Base-by-base conservation (phyloP, 2,113 vertebrate species). In the Pseudopodoces humilis region DNA sequence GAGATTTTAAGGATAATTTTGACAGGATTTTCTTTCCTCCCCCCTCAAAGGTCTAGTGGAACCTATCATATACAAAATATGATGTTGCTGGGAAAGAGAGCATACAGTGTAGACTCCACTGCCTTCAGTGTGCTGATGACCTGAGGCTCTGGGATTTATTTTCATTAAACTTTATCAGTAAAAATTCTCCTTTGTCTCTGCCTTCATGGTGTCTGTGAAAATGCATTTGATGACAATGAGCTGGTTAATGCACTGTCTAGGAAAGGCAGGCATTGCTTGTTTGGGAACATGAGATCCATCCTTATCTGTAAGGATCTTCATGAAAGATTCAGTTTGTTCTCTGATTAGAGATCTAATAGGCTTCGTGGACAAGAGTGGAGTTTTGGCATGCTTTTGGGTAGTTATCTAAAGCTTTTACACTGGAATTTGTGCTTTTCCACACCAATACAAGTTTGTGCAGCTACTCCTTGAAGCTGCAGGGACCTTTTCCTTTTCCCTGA, bases 201-300 rank as follows among this genome's bases (percentile, higher is more conserved):
- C 83, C 83, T 86, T 88, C 55, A 39, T 15, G 44, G 64, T 52
- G 43, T 75, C 80, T 83, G 30, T 92, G 64, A 52, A 94, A 93
- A 81, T 70, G 43, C 43, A 81, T 96, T 88, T 93, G 76, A 65
- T 90, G 68, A 81, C 94, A 86, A 59, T 56, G 68, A 93, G 33
- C 47, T 92, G 56, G 59, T 71, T 86, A 88, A 92, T 80, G 37
- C 43, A 80, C 46, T 1, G 5, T 22, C 63, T 81, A 59, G 82
- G 44, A 53, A 58, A 77, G 64, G n/a, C 58, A 90, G 68, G 47
- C 13, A 24, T 28, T 67, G 46, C 63, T 86, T 47, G 8, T 65
- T 80, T 88, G 71, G 41, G 30, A 90, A 74, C 55, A 9, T 80
- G 68, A 93, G 85, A 83, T 65, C 49, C 4, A 0, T 58, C 25